Percentiles rank a stretch among this genome's conserved stretches.
Evolutionary conservation across 2,797 vertebrate species (phyloP).

Genomic region (Bufotes viridis): DNA sequence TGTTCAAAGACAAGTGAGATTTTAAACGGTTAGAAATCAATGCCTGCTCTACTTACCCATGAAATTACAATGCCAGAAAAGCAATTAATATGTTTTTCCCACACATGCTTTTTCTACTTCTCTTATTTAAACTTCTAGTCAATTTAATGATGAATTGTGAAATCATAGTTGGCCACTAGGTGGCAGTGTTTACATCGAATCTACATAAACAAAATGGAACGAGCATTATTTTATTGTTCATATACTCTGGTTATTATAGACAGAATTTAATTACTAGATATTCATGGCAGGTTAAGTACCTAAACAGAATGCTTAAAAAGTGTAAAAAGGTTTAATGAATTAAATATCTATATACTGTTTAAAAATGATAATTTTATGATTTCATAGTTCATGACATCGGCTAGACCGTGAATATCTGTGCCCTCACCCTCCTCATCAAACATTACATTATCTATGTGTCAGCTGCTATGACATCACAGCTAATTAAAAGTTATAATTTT

Average conservation of each 20-base stretch:
- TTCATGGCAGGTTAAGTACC: not conserved
- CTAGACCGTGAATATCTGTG: not conserved
- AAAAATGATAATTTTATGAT: too few relatives aligned
- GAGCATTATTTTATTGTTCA: not conserved
- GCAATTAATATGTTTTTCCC: conserved; percentile 49
- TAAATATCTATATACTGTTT: too few relatives aligned
- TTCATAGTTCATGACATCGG: too few relatives aligned
- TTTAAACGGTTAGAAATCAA: conserved; percentile 52
- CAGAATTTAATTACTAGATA: not conserved
- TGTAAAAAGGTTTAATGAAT: too few relatives aligned
- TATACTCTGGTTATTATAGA: not conserved
- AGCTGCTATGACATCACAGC: not conserved
- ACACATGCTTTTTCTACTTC: conserved; percentile 38
- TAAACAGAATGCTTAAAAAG: not conserved
- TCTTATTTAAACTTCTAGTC: conserved; percentile 58
- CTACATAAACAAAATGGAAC: not conserved
- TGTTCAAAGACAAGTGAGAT: conserved; percentile 46
- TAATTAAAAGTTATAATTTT: not conserved
- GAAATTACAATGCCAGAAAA: conserved; percentile 55
- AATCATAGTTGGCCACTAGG: conserved; percentile 32
- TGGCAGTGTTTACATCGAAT: conserved; percentile 38
- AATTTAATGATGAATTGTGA: conserved; percentile 58
- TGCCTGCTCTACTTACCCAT: conserved; percentile 54
- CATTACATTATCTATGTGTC: not conserved
- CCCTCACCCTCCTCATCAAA: not conserved